Evolutionary conservation across 2,113 vertebrate genomes (phyloP), one percentile per base, ranked within the genome.

Genomic region (Myodes glareolus): DNA sequence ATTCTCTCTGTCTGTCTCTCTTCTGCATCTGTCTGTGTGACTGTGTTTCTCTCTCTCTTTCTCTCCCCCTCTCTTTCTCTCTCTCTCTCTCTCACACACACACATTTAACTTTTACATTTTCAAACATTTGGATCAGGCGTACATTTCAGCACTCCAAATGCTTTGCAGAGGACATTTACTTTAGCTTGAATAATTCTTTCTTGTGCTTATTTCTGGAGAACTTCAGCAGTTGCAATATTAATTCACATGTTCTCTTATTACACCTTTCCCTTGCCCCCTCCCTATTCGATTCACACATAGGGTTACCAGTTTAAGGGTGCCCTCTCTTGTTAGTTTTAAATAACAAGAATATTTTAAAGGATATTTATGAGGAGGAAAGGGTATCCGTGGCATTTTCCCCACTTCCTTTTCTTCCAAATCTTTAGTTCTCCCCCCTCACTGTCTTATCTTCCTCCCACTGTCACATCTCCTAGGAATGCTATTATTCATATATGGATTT

Each of bases 271-370:
- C 3, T 13, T 76, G 55, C 67, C 50, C 31, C 33, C 67, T 50
- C 93, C 21, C 7, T 72, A 29, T n/a, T 73, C 50, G n/a, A 93
- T 39, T 92, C 16, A 36, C 42, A 6, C 6, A 45, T n/a, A 63
- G 72, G n/a, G 89, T 97, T 94, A 76, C 45, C 95, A 97, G 72
- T 94, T 95, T 77, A 94, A 97, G 95, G 96, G 96, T 95, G 96
- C 93, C 95, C 93, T 89, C 95, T 97, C 96, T 93, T 97, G 95
- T 95, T 76, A 89, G 36, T 81, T 95, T 86, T 95, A 73, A 92
- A 95, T 95, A 96, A 94, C 39, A 81, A 33, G 77, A 16, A 86
- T 85, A 29, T 1, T 76, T 88, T 65, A 68, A 70, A 55, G 31
- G 7, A 52, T 72, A 93, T 72, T 72, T 7, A 88, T 39, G 82